phyloP scores from a whole-genome alignment of 2,888 invertebrate genomes.

The Eupsilia transversa region DNA sequence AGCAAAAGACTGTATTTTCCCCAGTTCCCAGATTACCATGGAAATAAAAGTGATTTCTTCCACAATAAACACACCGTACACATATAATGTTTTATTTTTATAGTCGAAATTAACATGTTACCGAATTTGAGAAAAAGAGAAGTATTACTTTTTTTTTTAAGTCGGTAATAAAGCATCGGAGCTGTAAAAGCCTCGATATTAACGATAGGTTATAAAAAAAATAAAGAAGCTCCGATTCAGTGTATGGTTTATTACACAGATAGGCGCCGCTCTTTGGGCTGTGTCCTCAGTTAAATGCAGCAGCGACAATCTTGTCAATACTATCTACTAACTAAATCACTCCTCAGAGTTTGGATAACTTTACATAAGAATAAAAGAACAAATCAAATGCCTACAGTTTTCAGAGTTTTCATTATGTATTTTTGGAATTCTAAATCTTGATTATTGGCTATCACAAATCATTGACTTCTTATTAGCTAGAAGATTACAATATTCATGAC shows the following conservation, averaged over 20 bases:
- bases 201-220: constrained; percentile 87
- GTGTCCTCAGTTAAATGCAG: constrained; percentile 47
- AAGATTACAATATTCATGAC: not conserved
- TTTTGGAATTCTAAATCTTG: not conserved
- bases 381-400: not conserved
- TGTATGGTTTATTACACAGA: constrained; percentile 83
- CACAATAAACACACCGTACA: constrained; percentile 63
- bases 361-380: not conserved
- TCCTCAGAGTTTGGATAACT: not conserved
- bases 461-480: not conserved
- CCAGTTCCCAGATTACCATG: constrained; percentile 29
- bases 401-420: not conserved
- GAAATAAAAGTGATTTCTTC: constrained; percentile 60
- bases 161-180: constrained; percentile 84
- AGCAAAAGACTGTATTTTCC: constrained; percentile 3
- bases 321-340: no score
- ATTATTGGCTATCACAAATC: not conserved
- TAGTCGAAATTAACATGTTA: constrained; percentile 87
- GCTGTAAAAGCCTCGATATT: constrained; percentile 87
- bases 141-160: constrained; percentile 76
- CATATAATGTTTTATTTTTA: constrained; percentile 81
- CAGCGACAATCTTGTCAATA: not conserved
- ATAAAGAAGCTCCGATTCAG: constrained; percentile 83
- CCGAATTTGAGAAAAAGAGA: constrained; percentile 77
- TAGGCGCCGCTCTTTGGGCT: constrained; percentile 80